Conservation (phyloP, 2,888 invertebrate species). For the Lasioglossum calceatum region DNA sequence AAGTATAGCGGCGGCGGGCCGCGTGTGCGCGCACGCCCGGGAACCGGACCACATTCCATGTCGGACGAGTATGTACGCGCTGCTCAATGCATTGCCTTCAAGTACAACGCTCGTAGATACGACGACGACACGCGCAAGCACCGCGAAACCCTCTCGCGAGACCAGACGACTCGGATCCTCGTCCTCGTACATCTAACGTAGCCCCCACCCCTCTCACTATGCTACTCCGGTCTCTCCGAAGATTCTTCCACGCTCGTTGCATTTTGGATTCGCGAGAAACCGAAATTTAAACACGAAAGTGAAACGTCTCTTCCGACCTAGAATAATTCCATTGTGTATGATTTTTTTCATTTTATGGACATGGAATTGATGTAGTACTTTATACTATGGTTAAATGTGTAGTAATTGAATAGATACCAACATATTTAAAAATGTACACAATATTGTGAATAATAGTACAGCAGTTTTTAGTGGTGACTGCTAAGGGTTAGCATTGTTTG, state of each 20-base stretch:
- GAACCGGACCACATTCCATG: constrained; percentile 83
- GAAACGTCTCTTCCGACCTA: no score
- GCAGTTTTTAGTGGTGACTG: no score
- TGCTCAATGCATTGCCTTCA: constrained; percentile 76
- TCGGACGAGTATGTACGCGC: constrained; percentile 79
- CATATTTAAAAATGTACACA: no score
- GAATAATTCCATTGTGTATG: no score
- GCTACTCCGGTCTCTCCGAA: neutral
- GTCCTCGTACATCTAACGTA: neutral
- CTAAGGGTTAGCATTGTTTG: no score
- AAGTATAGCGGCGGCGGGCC: constrained; percentile 72
- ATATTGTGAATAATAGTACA: no score
- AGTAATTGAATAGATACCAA: no score
- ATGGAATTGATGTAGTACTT: no score
- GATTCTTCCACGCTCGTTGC: neutral
- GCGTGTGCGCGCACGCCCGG: constrained; percentile 65
- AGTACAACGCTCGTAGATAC: constrained; percentile 68
- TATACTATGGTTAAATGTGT: no score
- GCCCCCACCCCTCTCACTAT: neutral
- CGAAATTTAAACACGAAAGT: no score
- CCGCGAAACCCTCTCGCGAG: constrained; percentile 18
- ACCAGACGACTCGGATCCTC: constrained; percentile 17
- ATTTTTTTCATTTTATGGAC: no score
- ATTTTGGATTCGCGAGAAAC: neutral
- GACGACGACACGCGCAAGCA: constrained; percentile 57